A percentile compares a stretch with the other conserved stretches of the same genome.
These are phyloP conservation scores for Yoshiicerus persimilis DNA, from an alignment of 1,140 invertebrate genomes.

Conservation along the genomic window DNA sequence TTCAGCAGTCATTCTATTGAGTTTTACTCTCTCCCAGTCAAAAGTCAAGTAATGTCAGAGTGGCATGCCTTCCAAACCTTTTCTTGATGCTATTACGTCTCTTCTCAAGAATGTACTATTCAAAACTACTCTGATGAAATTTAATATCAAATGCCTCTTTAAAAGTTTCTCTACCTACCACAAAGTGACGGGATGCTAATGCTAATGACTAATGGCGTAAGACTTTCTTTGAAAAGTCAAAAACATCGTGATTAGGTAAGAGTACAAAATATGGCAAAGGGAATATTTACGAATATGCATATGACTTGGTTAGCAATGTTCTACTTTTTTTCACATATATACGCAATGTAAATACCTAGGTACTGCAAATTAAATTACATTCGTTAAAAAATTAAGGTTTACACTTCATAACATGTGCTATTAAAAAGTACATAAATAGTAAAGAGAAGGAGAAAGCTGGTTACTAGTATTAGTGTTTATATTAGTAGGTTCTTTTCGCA, in stretches of 20 bases:
- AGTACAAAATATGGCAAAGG: background rate
- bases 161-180: background rate
- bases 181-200: background rate
- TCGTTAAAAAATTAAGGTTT: too few relatives aligned
- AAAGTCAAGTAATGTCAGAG: background rate
- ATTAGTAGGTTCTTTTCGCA: background rate
- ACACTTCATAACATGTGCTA: too few relatives aligned
- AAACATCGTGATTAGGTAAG: background rate
- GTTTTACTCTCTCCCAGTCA: too few relatives aligned
- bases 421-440: too few relatives aligned
- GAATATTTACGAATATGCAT: too few relatives aligned
- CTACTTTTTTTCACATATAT: too few relatives aligned
- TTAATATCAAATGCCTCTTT: background rate
- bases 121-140: background rate
- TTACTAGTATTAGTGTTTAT: too few relatives aligned
- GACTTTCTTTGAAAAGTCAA: background rate
- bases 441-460: too few relatives aligned
- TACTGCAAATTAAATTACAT: too few relatives aligned
- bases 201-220: background rate
- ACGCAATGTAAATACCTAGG: too few relatives aligned
- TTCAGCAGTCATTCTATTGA: too few relatives aligned
- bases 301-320: too few relatives aligned
- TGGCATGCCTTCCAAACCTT: background rate
- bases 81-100: background rate
- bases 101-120: background rate